A percentile compares a stretch with the other conserved stretches of the same genome.
Conservation (phyloP, 2,888 invertebrate species). For the Escarpia spicata region DNA sequence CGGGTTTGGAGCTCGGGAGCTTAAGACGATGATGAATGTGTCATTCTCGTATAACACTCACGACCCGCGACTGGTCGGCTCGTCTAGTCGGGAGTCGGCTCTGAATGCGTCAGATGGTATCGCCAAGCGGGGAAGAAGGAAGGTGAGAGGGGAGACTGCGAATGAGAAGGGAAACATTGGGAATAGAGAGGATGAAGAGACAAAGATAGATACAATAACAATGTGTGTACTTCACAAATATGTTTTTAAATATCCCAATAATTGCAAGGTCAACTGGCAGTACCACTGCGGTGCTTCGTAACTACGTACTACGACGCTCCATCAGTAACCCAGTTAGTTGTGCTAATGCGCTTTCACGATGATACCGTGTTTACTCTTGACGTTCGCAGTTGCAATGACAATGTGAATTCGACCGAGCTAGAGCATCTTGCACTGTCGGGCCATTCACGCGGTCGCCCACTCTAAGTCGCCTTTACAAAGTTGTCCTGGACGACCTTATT, state of each 20-base stretch:
- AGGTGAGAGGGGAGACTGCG: neutral
- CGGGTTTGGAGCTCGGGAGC: neutral
- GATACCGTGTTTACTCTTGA: neutral
- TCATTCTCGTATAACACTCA: neutral
- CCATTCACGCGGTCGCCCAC: neutral
- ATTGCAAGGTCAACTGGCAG: too few relatives aligned
- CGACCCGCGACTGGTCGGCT: neutral
- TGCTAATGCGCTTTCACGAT: too few relatives aligned
- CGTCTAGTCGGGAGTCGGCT: neutral
- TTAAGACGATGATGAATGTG: constrained; percentile 12
- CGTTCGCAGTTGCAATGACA: neutral
- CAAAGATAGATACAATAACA: neutral
- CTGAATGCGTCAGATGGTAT: neutral
- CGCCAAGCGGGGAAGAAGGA: neutral
- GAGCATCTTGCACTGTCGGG: neutral
- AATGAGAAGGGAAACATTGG: neutral
- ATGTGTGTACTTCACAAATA: too few relatives aligned
- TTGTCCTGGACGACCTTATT: neutral
- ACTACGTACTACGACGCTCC: too few relatives aligned
- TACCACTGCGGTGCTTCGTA: too few relatives aligned
- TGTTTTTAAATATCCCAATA: too few relatives aligned
- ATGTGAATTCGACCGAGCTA: neutral
- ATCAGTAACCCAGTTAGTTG: too few relatives aligned
- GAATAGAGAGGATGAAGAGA: neutral
- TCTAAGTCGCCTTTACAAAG: neutral